Evolutionary conservation across 2,113 vertebrate genomes (phyloP), one percentile per base, ranked within the genome.

Genomic region (Nothobranchius furzeri): DNA sequence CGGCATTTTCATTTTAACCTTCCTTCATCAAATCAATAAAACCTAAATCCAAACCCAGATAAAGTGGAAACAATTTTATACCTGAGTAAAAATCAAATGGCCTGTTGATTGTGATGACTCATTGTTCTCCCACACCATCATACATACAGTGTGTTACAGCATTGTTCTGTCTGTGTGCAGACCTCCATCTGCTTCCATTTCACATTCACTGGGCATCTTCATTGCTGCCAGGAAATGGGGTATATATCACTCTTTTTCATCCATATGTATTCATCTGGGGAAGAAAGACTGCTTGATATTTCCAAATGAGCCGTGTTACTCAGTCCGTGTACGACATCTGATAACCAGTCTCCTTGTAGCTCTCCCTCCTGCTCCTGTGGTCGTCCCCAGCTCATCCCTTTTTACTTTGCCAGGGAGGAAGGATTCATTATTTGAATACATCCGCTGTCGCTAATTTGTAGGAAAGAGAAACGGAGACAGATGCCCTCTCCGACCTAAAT

Each of bases 401-500:
- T 88, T 68, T 83, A 80, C 79, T 80, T 55, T 74, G 73, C 81
- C 75, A 66, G 59, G 51, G 30, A 78, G 82, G 86, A 80, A 80
- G 24, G 76, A 76, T 85, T 85, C 76, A 87, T 86, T 77, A 85
- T 86, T 86, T 69, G 68, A 82, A 84, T 81, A 85, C 78, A 73
- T 76, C 65, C 58, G 14, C 68, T 65, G 70, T 82, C 55, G 58
- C 78, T 90, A 90, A 89, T 86, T 89, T 83, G 75, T 72, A 78
- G 60, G 74, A 75, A 65, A 82, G 69, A 53, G 78, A 81, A 87
- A 76, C 45, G 70, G 63, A 84, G 79, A 81, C 65, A 13, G 82
- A 84, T 87, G 80, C 74, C 76, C 78, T 78, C 73, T 70, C 59
- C 68, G 87, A 87, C 89, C 90, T 73, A 64, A 89, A 76, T 85